Evolutionary conservation across 2,113 vertebrate species (phyloP).

Genomic region (Psophia crepitans): DNA sequence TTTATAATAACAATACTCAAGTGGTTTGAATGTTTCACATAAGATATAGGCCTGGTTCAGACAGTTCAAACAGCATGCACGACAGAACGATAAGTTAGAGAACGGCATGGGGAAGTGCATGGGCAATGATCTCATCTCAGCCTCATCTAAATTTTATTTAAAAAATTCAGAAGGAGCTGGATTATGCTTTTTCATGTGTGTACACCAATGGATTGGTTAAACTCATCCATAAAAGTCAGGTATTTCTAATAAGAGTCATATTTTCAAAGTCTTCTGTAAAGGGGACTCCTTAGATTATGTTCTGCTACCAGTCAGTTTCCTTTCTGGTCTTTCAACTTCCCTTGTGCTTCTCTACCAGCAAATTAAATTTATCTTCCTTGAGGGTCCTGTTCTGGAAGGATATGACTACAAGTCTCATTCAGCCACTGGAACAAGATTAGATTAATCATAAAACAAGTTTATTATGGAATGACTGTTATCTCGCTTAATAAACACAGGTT

Average conservation of each 20-base stretch:
- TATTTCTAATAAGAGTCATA: not conserved
- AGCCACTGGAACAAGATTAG: not conserved
- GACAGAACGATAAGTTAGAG: not conserved
- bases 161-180: not conserved
- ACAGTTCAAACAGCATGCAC: not conserved
- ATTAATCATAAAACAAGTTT: conserved; percentile 25
- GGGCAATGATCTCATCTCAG: not conserved
- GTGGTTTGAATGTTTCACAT: rapidly evolving
- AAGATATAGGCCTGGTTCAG: not conserved
- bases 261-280: not conserved
- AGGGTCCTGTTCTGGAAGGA: not conserved
- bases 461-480: not conserved
- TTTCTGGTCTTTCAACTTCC: not conserved
- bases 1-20: not conserved
- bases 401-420: not conserved
- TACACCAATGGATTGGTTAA: not conserved
- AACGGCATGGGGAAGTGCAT: not conserved
- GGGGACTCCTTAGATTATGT: not conserved
- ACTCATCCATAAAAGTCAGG: not conserved
- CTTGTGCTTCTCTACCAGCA: not conserved
- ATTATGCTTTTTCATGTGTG: not conserved
- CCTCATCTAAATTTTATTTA: not conserved
- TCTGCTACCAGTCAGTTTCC: not conserved
- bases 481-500: conserved; percentile 36
- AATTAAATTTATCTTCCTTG: conserved; percentile 7